A percentile compares a stretch with the other conserved stretches of the same genome.
These are phyloP conservation scores for Drosophila suboccidentalis DNA, from an alignment of 2,888 invertebrate genomes.

Conservation along the genomic window DNA sequence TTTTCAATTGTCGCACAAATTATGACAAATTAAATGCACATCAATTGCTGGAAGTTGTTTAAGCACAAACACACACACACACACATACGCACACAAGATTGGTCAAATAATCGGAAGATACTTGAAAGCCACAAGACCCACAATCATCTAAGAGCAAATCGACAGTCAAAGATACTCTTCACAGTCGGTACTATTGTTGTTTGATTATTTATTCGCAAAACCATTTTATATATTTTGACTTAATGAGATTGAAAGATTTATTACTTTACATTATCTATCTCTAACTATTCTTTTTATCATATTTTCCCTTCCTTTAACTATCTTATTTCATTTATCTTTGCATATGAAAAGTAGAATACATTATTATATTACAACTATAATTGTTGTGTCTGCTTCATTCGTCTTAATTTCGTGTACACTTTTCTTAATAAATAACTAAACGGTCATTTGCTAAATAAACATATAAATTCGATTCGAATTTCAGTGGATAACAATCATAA, in stretches of 20 bases:
- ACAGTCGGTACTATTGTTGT: too few species aligned
- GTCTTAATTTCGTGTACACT: too few species aligned
- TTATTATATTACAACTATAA: too few species aligned
- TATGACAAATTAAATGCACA: conserved; percentile 70
- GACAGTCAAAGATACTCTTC: neutral
- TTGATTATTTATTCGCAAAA: too few species aligned
- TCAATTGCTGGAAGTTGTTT: conserved; percentile 33
- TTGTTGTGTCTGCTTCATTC: too few species aligned
- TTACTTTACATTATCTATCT: too few species aligned
- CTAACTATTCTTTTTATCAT: too few species aligned
- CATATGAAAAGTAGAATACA: too few species aligned
- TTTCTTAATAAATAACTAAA: neutral
- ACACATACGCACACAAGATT: neutral
- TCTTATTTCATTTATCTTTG: too few species aligned
- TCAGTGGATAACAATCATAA: conserved; percentile 6
- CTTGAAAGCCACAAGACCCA: conserved; percentile 26
- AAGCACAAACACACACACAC: neutral
- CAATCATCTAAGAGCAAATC: neutral
- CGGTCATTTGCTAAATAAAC: neutral
- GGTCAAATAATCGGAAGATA: conserved; percentile 1
- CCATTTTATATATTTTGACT: too few species aligned
- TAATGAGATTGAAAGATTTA: too few species aligned
- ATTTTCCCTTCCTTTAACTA: too few species aligned
- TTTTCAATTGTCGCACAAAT: conserved; percentile 64
- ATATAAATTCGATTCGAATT: neutral